Percentiles rank a stretch among this genome's conserved stretches.
phyloP scores from a whole-genome alignment of 1,140 invertebrate genomes.

The Sminthurides bifidus region DNA sequence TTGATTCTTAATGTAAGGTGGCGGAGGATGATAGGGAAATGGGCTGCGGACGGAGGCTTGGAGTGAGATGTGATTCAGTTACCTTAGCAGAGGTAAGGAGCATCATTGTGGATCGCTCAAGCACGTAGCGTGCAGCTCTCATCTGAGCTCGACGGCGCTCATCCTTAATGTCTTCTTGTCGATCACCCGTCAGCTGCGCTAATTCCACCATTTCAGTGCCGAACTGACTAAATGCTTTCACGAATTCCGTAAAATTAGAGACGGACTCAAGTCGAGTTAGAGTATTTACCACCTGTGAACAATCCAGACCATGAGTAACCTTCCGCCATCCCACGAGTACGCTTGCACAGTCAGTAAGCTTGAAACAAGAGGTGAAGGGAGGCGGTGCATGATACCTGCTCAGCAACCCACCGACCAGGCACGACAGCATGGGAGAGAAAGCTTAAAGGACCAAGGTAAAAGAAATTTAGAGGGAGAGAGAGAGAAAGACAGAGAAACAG shows the following conservation, averaged over 20 bases:
- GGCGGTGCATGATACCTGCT: too few species aligned
- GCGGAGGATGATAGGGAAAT: too few species aligned
- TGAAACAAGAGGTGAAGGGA: not conserved
- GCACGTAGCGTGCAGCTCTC: slow-evolving; percentile 80
- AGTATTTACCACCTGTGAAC: slow-evolving; percentile 56
- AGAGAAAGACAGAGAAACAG: too few species aligned
- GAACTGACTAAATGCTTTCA: slow-evolving; percentile 96
- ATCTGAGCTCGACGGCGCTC: slow-evolving; percentile 90
- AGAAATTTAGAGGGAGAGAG: too few species aligned
- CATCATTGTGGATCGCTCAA: slow-evolving; percentile 97
- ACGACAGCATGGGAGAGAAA: too few species aligned
- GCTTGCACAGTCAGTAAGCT: not conserved
- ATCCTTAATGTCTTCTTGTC: slow-evolving; percentile 83
- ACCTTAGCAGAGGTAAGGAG: slow-evolving; percentile 92
- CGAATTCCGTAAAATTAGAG: slow-evolving; percentile 93
- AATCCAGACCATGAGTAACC: too few species aligned
- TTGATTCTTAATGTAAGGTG: too few species aligned
- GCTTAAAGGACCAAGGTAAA: too few species aligned
- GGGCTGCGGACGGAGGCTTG: too few species aligned
- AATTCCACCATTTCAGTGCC: slow-evolving; percentile 97
- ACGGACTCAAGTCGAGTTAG: slow-evolving; percentile 82
- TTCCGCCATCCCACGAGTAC: too few species aligned
- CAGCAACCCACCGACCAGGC: too few species aligned
- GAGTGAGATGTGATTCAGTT: too few species aligned
- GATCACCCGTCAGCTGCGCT: slow-evolving; percentile 74